Conservation (phyloP, 2,888 invertebrate genomes). For the Archips xylosteana region DNA sequence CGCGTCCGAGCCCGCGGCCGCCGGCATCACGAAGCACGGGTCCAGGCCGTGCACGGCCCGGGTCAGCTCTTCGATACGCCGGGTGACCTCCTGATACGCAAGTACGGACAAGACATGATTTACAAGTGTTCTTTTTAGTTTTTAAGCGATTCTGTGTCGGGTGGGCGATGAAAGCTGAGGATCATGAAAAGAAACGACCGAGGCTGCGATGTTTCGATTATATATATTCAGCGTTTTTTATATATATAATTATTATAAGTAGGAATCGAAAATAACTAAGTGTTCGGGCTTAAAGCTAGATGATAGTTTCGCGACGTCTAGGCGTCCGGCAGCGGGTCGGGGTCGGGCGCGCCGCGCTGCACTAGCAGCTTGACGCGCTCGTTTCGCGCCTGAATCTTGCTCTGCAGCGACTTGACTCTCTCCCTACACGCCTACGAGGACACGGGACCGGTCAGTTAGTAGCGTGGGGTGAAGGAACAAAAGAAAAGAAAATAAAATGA, state of each 20-base stretch:
- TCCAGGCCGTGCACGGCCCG: slow-evolving; percentile 91
- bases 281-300: slow-evolving; percentile 68
- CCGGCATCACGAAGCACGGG: slow-evolving; percentile 88
- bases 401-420: slow-evolving; percentile 93
- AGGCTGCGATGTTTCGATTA: slow-evolving; percentile 75
- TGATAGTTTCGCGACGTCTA: slow-evolving; percentile 68
- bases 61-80: slow-evolving; percentile 90
- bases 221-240: slow-evolving; percentile 70
- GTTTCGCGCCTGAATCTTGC: slow-evolving; percentile 94
- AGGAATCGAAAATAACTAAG: slow-evolving; percentile 65
- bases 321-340: slow-evolving; percentile 89
- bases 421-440: slow-evolving; percentile 92
- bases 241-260: slow-evolving; percentile 65
- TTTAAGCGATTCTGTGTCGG: slow-evolving; percentile 48
- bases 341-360: slow-evolving; percentile 94
- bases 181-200: slow-evolving; percentile 74
- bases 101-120: slow-evolving; percentile 83
- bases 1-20: slow-evolving; percentile 89
- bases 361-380: slow-evolving; percentile 95
- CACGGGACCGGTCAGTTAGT: slow-evolving; percentile 76
- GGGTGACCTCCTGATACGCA: slow-evolving; percentile 89
- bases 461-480: slow-evolving; percentile 73
- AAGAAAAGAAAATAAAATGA: slow-evolving; percentile 72
- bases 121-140: slow-evolving; percentile 67
- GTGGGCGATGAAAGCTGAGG: slow-evolving; percentile 57